Base-by-base conservation (phyloP, 2,797 vertebrate genomes). In the Danio aesculapii region DNA sequence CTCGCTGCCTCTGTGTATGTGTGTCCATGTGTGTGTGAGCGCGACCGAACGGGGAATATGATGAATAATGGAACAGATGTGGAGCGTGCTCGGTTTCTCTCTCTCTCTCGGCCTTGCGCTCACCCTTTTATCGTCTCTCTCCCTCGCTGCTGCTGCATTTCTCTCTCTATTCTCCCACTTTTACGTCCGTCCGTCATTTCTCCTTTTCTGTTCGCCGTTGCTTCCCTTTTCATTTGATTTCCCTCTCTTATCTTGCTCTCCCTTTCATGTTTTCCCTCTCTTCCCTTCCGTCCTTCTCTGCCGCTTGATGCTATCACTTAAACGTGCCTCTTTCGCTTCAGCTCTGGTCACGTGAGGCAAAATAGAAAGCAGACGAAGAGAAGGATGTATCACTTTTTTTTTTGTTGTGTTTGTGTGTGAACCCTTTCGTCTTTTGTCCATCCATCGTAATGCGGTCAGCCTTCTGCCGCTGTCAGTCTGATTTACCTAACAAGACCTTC, bases 41-140 rank as follows among this genome's bases (percentile, higher is more conserved):
- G 75, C 3, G 74, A 46, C 46, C 72, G 83, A 80, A 81, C 30
- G 46, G 62, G 71, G 82, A 75, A 81, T 80, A 84, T 84, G 85
- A 86, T 86, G 85, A 86, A 86, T 86, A 86, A 86, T 86, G 85
- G 83, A 86, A 86, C 85, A 86, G 85, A 86, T 86, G 85, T 86
- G 83, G 75, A 86, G 85, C 78, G 83, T 76, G 81, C 83, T 74
- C 84, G 16, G 75, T 71, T 76, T 71, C 83, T 58, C 81, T 74
- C 80, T 49, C 75, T 78, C 58, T 78, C 83, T 59, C 62, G 52
- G 71, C 58, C 62, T 19, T 17, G 70, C 30, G 8, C 63, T 69
- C 46, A 68, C 73, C 59, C 78, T 58, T 66, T 84, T 81, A 83
- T 77, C 47, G 78, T 86, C 81, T 75, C 78, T 77, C 74, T 84